phyloP scores from a whole-genome alignment of 2,113 vertebrate genomes.

The Aythya baeri region DNA sequence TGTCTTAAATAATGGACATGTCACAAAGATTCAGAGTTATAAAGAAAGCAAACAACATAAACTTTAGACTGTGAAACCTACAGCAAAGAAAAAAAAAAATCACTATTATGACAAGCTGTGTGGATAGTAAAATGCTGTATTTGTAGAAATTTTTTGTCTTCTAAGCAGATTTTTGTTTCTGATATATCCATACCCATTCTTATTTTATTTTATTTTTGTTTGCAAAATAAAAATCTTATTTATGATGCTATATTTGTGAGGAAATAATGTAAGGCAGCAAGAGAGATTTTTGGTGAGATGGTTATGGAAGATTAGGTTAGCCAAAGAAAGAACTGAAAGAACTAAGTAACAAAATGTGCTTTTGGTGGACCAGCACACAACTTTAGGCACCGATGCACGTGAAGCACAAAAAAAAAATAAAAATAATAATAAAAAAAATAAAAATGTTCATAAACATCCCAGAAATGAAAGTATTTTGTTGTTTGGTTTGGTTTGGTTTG shows the following conservation, averaged over 20 bases:
- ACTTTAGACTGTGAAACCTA: not conserved
- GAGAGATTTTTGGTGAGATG: not conserved
- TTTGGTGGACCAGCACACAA: not conserved
- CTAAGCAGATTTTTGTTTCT: not conserved
- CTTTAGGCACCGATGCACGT: not conserved
- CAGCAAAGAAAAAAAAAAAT: not conserved
- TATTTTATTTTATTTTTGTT: not conserved
- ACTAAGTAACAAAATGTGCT: not conserved
- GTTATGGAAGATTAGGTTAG: not conserved
- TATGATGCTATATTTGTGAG: not conserved
- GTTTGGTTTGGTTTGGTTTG: not conserved
- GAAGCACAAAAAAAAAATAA: not conserved
- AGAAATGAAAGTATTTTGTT: not conserved
- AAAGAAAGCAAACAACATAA: not conserved
- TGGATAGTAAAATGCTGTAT: not conserved
- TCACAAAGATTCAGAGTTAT: not conserved
- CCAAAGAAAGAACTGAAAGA: not conserved
- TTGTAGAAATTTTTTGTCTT: not conserved
- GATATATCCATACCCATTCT: not conserved
- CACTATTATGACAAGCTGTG: not conserved
- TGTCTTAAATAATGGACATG: constrained; percentile 4
- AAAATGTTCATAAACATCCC: not conserved
- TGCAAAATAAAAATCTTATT: not conserved
- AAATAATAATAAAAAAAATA: not conserved
- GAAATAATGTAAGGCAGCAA: not conserved